phyloP scores from a whole-genome alignment of 2,888 invertebrate species.

The Lasioglossum calceatum region DNA sequence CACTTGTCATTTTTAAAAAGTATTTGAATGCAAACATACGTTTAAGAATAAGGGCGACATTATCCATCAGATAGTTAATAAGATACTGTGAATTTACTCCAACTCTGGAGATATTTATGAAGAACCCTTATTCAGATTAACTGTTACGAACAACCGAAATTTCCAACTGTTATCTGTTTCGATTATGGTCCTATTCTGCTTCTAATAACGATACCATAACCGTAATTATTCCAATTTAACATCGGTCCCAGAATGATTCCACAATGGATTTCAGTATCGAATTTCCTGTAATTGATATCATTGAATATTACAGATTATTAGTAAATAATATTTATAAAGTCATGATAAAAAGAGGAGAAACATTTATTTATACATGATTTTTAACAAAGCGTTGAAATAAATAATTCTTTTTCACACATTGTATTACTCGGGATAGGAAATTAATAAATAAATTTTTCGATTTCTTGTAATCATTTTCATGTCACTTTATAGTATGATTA shows the following conservation, averaged over 20 bases:
- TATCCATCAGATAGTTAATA: no score
- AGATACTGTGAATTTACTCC: not conserved
- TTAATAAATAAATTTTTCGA: no score
- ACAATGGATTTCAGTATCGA: not conserved
- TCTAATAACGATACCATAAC: not conserved
- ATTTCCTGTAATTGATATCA: not conserved
- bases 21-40: no score
- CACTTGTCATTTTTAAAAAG: no score
- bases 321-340: not conserved
- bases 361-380: not conserved
- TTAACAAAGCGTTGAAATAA: no score
- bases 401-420: no score
- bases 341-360: not conserved
- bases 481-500: no score
- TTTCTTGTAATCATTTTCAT: no score
- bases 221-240: not conserved
- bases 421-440: no score
- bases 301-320: not conserved
- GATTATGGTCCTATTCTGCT: not conserved
- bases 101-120: not conserved
- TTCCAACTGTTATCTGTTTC: not conserved
- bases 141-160: not conserved
- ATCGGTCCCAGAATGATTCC: not conserved
- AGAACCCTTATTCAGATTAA: not conserved
- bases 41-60: no score